phyloP scores from a whole-genome alignment of 2,113 vertebrate genomes.

The Rhabdomys dilectus region DNA sequence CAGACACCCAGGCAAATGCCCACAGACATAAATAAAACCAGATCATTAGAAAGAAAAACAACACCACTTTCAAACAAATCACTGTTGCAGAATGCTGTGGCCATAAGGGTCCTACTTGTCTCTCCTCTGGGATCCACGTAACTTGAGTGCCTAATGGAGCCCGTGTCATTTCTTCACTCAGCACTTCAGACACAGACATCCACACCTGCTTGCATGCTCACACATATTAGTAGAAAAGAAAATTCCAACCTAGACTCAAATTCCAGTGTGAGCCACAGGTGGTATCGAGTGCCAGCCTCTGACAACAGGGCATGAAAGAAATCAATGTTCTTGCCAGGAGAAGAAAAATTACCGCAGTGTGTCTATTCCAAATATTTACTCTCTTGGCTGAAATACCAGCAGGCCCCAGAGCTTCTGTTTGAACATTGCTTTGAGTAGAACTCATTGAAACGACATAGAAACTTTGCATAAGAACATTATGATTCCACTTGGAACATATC shows the following conservation, averaged over 20 bases:
- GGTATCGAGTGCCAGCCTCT: conserved; percentile 71
- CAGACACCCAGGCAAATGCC: background rate
- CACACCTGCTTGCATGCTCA: conserved; percentile 42
- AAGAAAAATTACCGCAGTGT: conserved; percentile 54
- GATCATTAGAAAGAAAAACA: background rate
- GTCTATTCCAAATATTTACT: conserved; percentile 79
- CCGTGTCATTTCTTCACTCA: conserved; percentile 59
- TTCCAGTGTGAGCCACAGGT: conserved; percentile 75
- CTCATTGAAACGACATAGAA: conserved; percentile 59
- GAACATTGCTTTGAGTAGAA: conserved; percentile 64
- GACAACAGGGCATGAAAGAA: conserved; percentile 68
- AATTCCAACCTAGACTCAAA: conserved; percentile 59
- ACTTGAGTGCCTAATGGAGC: conserved; percentile 62
- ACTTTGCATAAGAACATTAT: conserved; percentile 56
- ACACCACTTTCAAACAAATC: background rate
- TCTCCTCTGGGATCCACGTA: conserved; percentile 39
- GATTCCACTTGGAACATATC: conserved; percentile 33
- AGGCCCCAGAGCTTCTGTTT: conserved; percentile 67
- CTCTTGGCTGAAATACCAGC: conserved; percentile 63
- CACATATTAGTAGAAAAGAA: conserved; percentile 60
- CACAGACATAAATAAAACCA: background rate
- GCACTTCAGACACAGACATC: conserved; percentile 33
- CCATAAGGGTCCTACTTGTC: background rate
- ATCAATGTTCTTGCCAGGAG: conserved; percentile 57
- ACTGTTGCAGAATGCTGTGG: conserved; percentile 1